Percentiles rank a stretch among this genome's conserved stretches.
phyloP scores from a whole-genome alignment of 2,113 vertebrate genomes.

The Siniperca knerii region DNA sequence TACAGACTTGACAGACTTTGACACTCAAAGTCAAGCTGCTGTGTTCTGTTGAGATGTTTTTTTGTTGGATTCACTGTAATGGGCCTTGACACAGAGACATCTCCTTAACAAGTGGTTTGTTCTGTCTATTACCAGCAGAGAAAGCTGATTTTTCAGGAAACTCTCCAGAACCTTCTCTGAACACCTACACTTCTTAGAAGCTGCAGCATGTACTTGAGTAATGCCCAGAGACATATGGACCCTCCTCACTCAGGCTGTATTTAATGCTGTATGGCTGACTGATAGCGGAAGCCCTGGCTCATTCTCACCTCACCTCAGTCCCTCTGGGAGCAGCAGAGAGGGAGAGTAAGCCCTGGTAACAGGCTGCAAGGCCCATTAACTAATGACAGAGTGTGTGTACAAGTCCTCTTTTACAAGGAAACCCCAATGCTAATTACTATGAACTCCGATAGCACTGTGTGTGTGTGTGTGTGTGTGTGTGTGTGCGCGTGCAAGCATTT shows the following conservation, averaged over 20 bases:
- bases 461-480: not conserved
- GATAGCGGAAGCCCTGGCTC: constrained; percentile 64
- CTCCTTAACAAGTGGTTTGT: constrained; percentile 24
- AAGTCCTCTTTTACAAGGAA: constrained; percentile 71
- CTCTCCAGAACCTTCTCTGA: constrained; percentile 36
- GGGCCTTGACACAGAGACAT: constrained; percentile 21
- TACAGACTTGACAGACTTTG: not conserved
- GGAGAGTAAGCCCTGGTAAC: constrained; percentile 67
- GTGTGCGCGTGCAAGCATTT: constrained; percentile 34
- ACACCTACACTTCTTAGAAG: constrained; percentile 58
- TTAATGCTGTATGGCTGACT: constrained; percentile 66
- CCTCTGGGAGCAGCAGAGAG: constrained; percentile 64
- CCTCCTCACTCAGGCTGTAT: constrained; percentile 60
- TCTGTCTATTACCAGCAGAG: constrained; percentile 7
- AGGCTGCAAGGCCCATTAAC: constrained; percentile 78
- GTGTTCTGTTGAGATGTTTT: not conserved
- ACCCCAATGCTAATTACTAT: constrained; percentile 77
- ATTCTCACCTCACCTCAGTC: constrained; percentile 66
- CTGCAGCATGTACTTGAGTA: constrained; percentile 68
- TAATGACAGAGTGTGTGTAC: constrained; percentile 77
- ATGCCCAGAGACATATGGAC: constrained; percentile 69
- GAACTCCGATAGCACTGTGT: constrained; percentile 52
- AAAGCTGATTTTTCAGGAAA: constrained; percentile 57
- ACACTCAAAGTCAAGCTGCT: constrained; percentile 9
- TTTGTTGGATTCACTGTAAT: not conserved